These are phyloP conservation scores for Rhinogobio ventralis DNA, from an alignment of 2,797 vertebrate species.

Conservation along the genomic window DNA sequence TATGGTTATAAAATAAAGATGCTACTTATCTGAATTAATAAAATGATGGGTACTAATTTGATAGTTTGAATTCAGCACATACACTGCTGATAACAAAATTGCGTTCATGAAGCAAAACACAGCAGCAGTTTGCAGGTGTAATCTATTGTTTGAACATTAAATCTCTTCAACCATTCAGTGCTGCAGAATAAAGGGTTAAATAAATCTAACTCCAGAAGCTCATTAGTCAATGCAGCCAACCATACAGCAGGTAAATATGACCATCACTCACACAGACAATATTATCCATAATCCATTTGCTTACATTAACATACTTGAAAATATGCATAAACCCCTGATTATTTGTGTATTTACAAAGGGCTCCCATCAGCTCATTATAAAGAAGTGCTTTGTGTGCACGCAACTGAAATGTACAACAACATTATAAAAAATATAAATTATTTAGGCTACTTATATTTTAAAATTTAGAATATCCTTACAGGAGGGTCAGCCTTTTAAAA, in stretches of 20 bases:
- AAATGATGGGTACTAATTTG: neutral
- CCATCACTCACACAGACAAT: slow-evolving; percentile 72
- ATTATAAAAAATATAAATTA: neutral
- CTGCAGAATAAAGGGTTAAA: slow-evolving; percentile 64
- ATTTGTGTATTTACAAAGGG: slow-evolving; percentile 29
- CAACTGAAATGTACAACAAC: neutral
- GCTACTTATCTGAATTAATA: neutral
- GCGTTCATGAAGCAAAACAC: slow-evolving; percentile 16
- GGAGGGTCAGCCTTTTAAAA: neutral
- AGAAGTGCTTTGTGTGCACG: slow-evolving; percentile 2
- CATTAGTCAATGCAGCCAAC: slow-evolving; percentile 74
- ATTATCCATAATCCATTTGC: slow-evolving; percentile 60
- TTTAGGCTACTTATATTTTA: neutral
- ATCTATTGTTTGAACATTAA: slow-evolving; percentile 38
- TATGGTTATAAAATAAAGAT: neutral
- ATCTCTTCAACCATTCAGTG: slow-evolving; percentile 43
- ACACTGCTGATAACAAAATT: neutral
- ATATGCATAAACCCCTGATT: slow-evolving; percentile 21
- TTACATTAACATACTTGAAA: slow-evolving; percentile 48
- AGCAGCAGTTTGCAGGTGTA: slow-evolving; percentile 33
- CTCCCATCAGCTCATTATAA: neutral
- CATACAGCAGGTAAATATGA: slow-evolving; percentile 76
- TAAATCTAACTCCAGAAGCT: slow-evolving; percentile 67
- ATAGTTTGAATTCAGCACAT: neutral
- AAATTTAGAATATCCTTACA: too few species aligned